These are phyloP conservation scores for Chironomus tentans DNA, from an alignment of 2,888 invertebrate species.

Conservation along the genomic window DNA sequence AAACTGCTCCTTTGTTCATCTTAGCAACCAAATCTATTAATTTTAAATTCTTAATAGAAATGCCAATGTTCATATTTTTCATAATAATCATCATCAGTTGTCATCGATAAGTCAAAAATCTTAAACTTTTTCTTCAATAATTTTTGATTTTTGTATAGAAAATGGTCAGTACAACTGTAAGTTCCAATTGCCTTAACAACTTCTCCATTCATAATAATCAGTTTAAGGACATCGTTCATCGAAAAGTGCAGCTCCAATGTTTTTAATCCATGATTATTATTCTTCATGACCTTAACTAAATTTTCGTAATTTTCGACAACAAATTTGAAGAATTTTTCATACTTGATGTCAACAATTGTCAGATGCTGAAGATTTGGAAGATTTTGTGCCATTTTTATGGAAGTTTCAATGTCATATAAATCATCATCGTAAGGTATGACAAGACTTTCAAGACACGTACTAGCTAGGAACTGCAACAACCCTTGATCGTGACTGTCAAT, in stretches of 20 bases:
- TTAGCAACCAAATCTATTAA: too few relatives aligned
- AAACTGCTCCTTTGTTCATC: too few relatives aligned
- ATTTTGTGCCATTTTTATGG: neutral
- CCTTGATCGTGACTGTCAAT: neutral
- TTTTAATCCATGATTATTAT: neutral
- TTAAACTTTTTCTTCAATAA: neutral
- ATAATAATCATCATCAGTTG: neutral
- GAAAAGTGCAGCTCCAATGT: neutral
- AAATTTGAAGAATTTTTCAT: neutral
- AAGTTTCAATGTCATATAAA: neutral
- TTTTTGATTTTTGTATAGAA: neutral
- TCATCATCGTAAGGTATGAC: neutral
- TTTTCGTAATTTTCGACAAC: neutral
- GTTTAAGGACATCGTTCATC: neutral
- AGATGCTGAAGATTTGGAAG: neutral
- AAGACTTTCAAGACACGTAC: neutral
- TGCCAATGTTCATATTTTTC: neutral
- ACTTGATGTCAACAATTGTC: neutral
- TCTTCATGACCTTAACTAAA: neutral
- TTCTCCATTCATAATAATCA: neutral
- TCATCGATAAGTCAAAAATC: neutral
- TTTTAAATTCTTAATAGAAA: neutral
- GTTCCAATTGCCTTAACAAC: neutral
- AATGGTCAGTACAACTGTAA: neutral
- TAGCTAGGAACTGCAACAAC: neutral